These are phyloP conservation scores for Procambarus clarkii DNA, from an alignment of 1,140 invertebrate genomes.

Conservation along the genomic window DNA sequence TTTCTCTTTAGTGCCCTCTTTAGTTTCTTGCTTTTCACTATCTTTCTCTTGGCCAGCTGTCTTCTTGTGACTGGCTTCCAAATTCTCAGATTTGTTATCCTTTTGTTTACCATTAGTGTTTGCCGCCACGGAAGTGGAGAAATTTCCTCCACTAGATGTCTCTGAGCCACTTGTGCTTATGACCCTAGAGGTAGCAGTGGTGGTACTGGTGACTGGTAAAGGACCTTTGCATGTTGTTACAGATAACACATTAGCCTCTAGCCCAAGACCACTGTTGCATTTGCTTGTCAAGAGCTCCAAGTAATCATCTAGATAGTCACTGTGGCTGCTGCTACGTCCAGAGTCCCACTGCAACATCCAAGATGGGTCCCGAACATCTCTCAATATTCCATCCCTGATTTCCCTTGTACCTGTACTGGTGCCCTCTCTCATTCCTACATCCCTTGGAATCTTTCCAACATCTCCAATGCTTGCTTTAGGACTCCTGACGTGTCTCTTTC, in stretches of 20 bases:
- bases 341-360: conserved; percentile 39
- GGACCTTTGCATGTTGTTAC: background rate
- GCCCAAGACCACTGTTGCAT: conserved; percentile 17
- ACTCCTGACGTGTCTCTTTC: background rate
- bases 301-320: conserved; percentile 58
- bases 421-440: background rate
- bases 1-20: background rate
- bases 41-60: background rate
- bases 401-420: background rate
- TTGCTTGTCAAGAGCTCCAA: conserved; percentile 41
- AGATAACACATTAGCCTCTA: conserved; percentile 23
- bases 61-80: background rate
- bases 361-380: background rate
- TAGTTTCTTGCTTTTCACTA: background rate
- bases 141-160: background rate
- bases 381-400: background rate
- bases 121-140: too few relatives aligned
- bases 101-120: background rate
- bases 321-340: conserved; percentile 55
- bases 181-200: background rate
- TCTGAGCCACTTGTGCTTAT: background rate
- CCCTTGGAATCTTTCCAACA: background rate
- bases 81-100: background rate
- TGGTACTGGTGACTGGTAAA: conserved; percentile 14
- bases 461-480: background rate